Base-by-base conservation (phyloP, 2,113 vertebrate genomes). In the Actenoides lindsayi region DNA sequence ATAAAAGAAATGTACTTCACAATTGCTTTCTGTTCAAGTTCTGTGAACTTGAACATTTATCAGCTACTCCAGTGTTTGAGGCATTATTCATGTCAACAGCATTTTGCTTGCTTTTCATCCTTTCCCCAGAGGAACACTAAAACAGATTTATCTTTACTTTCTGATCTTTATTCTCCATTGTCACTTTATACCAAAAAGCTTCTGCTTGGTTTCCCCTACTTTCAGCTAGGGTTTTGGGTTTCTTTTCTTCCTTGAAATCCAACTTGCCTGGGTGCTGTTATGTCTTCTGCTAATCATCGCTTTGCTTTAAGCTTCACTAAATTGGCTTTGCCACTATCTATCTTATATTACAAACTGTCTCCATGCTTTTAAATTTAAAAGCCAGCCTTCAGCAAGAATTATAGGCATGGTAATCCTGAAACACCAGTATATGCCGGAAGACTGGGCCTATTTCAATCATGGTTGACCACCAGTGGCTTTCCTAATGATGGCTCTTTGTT, bases 91-190 rank as follows among this genome's bases (percentile, higher is more conserved):
- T 44, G 74, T 92, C 96, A 96, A 82, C 74, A 87, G 70, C 53
- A 53, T 62, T 91, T 93, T 89, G 70, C 70, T 84, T 82, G 69
- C 78, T 93, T 93, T 91, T 91, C 94, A 91, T 91, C 84, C 81
- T 76, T 53, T 87, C 57, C 91, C 70, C 81, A 79, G 65, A 73
- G 74, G 87, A 84, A 57, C 63, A 95, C 53, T 92, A 93, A 91
- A 95, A 67, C 33, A 84, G 64, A 91, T 94, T 94, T 89, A 94
- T 71, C 91, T 95, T 89, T 82, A 83, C 81, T 73, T 96, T 91
- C 77, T 73, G 60, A 95, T 95, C 93, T 91, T 89, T 94, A 91
- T 64, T 96, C 74, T 93, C 69, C 56, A n/a, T 62, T 73, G 81
- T 44, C 44, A 87, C n/a, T 76, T 85, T 51, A 87, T 20, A 73